phyloP scores from a whole-genome alignment of 2,888 invertebrate species.

The Drosophila yooni region DNA sequence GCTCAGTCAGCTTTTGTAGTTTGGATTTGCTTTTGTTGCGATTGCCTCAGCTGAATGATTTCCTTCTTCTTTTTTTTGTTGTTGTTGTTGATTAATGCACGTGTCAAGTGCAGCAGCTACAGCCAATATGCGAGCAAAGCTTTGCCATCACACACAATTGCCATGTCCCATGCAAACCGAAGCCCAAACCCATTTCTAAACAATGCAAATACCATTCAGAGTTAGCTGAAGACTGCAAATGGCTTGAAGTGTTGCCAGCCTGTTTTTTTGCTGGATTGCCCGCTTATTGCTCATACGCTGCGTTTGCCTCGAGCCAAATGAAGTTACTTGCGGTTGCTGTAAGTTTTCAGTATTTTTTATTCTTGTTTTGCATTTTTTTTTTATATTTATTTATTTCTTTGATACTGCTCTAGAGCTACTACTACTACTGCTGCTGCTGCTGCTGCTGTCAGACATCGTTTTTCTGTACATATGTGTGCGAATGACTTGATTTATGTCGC shows the following conservation, averaged over 20 bases:
- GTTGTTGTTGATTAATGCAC: constrained; percentile 35
- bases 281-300: constrained; percentile 70
- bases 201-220: constrained; percentile 41
- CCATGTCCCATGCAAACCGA: not conserved
- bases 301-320: constrained; percentile 57
- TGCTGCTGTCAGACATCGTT: constrained; percentile 44
- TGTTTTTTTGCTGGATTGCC: too few relatives aligned
- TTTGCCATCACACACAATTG: not conserved
- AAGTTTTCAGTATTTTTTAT: constrained; percentile 43
- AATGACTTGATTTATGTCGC: constrained; percentile 73
- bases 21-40: constrained; percentile 17
- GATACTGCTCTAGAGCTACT: constrained; percentile 9
- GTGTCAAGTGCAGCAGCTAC: constrained; percentile 36
- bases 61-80: not conserved
- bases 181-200: not conserved
- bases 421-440: constrained; percentile 20
- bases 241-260: constrained; percentile 15
- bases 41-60: constrained; percentile 15
- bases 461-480: constrained; percentile 39
- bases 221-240: constrained; percentile 24
- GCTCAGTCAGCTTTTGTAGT: constrained; percentile 15
- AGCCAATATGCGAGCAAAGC: not conserved
- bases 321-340: constrained; percentile 70
- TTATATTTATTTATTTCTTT: not conserved
- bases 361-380: constrained; percentile 14